phyloP scores from a whole-genome alignment of 2,888 invertebrate species.

The Diarsia mendica region DNA sequence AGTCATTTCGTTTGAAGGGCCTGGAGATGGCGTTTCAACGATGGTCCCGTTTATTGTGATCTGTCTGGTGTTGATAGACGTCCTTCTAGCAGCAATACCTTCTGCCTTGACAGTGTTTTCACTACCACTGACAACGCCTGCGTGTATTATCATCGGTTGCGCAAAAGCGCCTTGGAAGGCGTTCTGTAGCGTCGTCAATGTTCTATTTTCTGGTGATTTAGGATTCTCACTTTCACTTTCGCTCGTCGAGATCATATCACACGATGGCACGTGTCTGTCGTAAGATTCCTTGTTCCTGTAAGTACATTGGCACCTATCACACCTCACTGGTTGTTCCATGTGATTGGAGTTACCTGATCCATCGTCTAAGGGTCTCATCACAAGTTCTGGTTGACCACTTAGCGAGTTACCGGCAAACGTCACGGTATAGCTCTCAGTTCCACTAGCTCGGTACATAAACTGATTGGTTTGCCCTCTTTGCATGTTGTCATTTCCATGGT shows the following conservation, averaged over 20 bases:
- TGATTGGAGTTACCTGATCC: conserved; percentile 82
- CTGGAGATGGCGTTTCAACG: conserved; percentile 89
- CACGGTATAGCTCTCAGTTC: conserved; percentile 87
- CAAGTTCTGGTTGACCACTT: conserved; percentile 86
- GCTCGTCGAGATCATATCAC: conserved; percentile 94
- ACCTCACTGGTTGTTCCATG: conserved; percentile 94
- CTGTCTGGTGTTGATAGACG: conserved; percentile 88
- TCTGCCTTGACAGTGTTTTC: conserved; percentile 88
- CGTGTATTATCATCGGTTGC: conserved; percentile 88
- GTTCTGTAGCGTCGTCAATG: conserved; percentile 87
- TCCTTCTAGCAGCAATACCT: conserved; percentile 86
- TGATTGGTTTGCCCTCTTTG: conserved; percentile 83
- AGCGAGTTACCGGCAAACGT: conserved; percentile 89
- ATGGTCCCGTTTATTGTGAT: conserved; percentile 90
- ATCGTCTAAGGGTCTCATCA: conserved; percentile 86
- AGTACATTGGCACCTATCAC: conserved; percentile 96
- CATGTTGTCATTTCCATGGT: conserved; percentile 78
- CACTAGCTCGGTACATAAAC: conserved; percentile 86
- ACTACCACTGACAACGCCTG: conserved; percentile 85
- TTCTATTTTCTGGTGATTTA: conserved; percentile 89
- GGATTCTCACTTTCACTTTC: conserved; percentile 95
- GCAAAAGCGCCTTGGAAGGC: conserved; percentile 89
- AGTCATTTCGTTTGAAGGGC: conserved; percentile 87
- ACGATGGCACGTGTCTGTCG: conserved; percentile 94
- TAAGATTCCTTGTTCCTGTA: conserved; percentile 95